A percentile compares a stretch with the other conserved stretches of the same genome.
These are phyloP conservation scores for Colletes latitarsis DNA, from an alignment of 1,140 invertebrate genomes.

Conservation along the genomic window DNA sequence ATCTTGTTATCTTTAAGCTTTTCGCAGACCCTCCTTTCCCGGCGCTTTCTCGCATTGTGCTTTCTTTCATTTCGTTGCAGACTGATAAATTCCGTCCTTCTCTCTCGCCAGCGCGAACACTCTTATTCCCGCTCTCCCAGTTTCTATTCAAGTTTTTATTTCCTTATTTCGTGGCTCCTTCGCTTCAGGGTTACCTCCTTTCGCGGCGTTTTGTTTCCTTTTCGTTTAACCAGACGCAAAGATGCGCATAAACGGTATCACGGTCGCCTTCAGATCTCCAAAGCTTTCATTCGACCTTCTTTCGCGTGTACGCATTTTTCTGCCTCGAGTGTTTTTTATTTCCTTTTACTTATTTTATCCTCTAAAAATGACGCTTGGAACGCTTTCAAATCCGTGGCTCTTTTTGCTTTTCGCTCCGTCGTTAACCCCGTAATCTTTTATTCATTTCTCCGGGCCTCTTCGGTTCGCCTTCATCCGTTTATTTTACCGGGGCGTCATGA, in stretches of 20 bases:
- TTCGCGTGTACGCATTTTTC: slow-evolving; percentile 2
- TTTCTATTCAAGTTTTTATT: slow-evolving; percentile 16
- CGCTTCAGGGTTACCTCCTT: not conserved
- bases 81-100: slow-evolving; percentile 38
- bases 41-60: slow-evolving; percentile 5
- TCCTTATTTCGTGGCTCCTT: not conserved
- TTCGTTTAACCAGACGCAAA: slow-evolving; percentile 16
- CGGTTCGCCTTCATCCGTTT: not conserved
- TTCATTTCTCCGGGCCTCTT: slow-evolving; percentile 20
- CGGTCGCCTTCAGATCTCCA: not conserved
- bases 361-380: not conserved
- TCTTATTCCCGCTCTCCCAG: not conserved
- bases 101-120: not conserved
- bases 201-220: not conserved
- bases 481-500: not conserved
- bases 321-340: not conserved
- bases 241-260: slow-evolving; percentile 27
- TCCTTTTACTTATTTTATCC: too few species aligned
- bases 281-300: not conserved
- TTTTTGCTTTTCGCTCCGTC: not conserved
- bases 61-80: slow-evolving; percentile 41
- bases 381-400: slow-evolving; percentile 21
- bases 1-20: slow-evolving; percentile 20
- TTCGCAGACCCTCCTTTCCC: not conserved
- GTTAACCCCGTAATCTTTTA: slow-evolving; percentile 27